A percentile compares a stretch with the other conserved stretches of the same genome.
These are phyloP conservation scores for Cremastinae sp. DNA, from an alignment of 2,888 invertebrate genomes.

Conservation along the genomic window DNA sequence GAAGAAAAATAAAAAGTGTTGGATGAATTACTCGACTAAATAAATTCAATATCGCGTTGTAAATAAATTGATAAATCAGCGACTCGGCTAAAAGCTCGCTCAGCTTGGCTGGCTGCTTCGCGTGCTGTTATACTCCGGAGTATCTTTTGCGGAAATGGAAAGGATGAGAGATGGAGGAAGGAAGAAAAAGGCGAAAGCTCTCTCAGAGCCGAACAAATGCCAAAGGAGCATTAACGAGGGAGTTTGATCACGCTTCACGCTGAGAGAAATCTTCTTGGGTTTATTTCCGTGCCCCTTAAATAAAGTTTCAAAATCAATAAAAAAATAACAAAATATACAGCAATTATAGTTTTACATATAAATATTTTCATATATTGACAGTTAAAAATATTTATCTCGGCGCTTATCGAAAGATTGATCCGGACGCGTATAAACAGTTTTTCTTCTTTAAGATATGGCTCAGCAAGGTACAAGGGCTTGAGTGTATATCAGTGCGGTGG, in stretches of 20 bases:
- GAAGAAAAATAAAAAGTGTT: constrained; percentile 65
- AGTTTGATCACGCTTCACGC: constrained; percentile 42
- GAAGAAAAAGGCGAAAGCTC: constrained; percentile 57
- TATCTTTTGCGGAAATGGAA: constrained; percentile 49
- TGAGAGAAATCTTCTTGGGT: constrained; percentile 47
- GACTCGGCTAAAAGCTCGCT: constrained; percentile 80
- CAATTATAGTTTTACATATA: too few species aligned
- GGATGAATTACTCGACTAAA: constrained; percentile 77
- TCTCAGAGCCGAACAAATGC: constrained; percentile 46
- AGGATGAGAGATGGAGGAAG: constrained; percentile 62
- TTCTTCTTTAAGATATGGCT: constrained; percentile 39
- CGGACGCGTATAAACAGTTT: constrained; percentile 38
- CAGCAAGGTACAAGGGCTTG: too few species aligned
- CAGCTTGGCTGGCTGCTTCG: constrained; percentile 73
- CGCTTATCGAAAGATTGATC: constrained; percentile 9
- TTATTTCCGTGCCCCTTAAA: too few species aligned
- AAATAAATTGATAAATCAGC: constrained; percentile 81
- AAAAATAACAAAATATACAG: too few species aligned
- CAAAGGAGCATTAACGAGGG: constrained; percentile 52
- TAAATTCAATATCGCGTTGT: constrained; percentile 80
- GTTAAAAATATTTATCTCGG: constrained; percentile 3
- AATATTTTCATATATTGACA: too few species aligned
- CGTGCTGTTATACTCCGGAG: constrained; percentile 55
- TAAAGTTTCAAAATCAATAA: too few species aligned
- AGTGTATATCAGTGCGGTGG: constrained; percentile 45